A percentile compares a stretch with the other conserved stretches of the same genome.
Conservation (phyloP, 2,888 invertebrate species). For the Drosophila melanosoma region DNA sequence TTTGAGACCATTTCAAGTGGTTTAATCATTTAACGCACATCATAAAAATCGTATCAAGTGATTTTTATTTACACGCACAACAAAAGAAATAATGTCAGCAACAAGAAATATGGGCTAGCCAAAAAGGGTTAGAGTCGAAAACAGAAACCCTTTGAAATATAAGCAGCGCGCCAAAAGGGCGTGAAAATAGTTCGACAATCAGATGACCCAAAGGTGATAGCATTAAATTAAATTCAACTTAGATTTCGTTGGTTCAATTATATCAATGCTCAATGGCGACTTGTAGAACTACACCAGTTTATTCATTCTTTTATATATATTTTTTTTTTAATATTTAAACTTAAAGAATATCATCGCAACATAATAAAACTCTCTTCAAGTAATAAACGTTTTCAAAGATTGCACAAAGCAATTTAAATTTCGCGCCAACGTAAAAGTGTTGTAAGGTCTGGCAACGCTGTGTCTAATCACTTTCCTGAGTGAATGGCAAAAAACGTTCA, state of each 20-base stretch:
- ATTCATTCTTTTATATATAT: neutral
- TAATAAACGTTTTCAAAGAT: neutral
- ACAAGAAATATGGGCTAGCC: constrained; percentile 3
- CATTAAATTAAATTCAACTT: neutral
- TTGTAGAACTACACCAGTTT: neutral
- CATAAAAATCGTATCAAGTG: constrained; percentile 81
- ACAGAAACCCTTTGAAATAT: constrained; percentile 67
- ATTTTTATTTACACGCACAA: constrained; percentile 74
- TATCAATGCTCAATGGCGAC: neutral
- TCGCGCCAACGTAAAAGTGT: constrained; percentile 11
- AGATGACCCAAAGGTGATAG: constrained; percentile 22
- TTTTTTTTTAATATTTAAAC: neutral
- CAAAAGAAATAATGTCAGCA: constrained; percentile 45
- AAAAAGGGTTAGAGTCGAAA: constrained; percentile 3
- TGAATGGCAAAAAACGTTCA: constrained; percentile 22
- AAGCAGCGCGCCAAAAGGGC: constrained; percentile 14
- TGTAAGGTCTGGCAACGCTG: constrained; percentile 25
- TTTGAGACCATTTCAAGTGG: constrained; percentile 81
- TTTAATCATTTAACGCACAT: constrained; percentile 82
- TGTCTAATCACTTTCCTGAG: neutral
- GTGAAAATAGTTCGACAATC: constrained; percentile 14
- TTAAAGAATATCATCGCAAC: neutral
- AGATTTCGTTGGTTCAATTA: neutral
- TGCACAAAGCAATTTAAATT: neutral
- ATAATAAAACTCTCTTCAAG: neutral